Conservation (phyloP, 2,888 invertebrate species). For the Drosophila anomelani region DNA sequence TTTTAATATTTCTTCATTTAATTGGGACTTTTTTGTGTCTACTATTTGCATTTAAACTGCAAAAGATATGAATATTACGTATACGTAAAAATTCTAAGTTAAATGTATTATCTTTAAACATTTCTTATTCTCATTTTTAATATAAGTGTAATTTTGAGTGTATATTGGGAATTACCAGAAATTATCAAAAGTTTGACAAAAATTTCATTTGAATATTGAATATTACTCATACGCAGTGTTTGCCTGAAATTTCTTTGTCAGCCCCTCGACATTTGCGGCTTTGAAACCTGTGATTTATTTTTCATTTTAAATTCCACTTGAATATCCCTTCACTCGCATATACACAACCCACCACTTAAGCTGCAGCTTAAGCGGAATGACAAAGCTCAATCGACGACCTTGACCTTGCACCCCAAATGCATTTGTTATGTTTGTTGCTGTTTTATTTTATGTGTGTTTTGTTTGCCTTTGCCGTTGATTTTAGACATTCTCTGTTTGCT, state of each 20-base stretch:
- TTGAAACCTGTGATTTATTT: background rate
- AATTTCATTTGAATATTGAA: too few species aligned
- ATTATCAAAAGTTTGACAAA: background rate
- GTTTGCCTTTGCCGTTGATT: conserved; percentile 12
- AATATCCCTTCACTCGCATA: background rate
- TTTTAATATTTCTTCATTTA: background rate
- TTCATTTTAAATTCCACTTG: background rate
- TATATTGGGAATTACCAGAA: background rate
- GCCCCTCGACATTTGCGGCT: background rate
- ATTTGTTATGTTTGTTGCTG: conserved; percentile 14
- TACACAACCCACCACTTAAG: conserved; percentile 10
- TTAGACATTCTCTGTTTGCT: conserved; percentile 10
- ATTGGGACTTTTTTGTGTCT: background rate
- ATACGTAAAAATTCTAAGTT: background rate
- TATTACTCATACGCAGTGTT: conserved; percentile 6
- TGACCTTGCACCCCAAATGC: conserved; percentile 42
- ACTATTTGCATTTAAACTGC: background rate
- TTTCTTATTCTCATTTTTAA: too few species aligned
- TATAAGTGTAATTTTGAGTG: too few species aligned
- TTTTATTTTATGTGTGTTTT: background rate
- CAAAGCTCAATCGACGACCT: conserved; percentile 40
- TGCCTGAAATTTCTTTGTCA: background rate
- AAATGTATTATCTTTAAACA: background rate
- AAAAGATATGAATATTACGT: background rate
- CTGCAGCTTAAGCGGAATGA: conserved; percentile 30